Percentiles rank a stretch among this genome's conserved stretches.
phyloP scores from a whole-genome alignment of 2,797 vertebrate genomes.

The Graptemys geographica region DNA sequence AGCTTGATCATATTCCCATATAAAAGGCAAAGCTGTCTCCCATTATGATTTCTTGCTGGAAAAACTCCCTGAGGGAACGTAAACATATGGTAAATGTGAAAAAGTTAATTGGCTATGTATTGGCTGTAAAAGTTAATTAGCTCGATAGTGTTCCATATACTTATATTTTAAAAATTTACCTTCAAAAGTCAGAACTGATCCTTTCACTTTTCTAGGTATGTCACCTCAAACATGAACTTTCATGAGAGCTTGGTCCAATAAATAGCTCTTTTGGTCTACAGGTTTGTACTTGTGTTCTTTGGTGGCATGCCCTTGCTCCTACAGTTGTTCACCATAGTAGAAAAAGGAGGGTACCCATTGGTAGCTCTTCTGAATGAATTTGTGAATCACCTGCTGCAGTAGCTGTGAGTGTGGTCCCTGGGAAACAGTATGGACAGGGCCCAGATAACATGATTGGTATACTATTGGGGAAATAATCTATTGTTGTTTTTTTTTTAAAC shows the following conservation, averaged over 20 bases:
- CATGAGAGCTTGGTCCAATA: background rate
- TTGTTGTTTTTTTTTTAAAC: accelerated
- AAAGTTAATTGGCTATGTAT: slow-evolving; percentile 77
- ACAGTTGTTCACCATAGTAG: background rate
- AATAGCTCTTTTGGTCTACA: slow-evolving; percentile 36
- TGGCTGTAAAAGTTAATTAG: slow-evolving; percentile 77
- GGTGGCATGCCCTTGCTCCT: background rate
- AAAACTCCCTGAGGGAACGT: slow-evolving; percentile 72
- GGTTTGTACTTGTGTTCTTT: background rate
- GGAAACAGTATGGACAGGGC: background rate
- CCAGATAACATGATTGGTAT: background rate
- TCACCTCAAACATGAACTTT: slow-evolving; percentile 56
- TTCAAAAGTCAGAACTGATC: slow-evolving; percentile 66
- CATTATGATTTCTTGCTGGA: slow-evolving; percentile 71
- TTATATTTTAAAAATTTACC: slow-evolving; percentile 73
- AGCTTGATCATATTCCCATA: slow-evolving; percentile 52
- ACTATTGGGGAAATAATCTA: background rate
- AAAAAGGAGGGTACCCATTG: background rate
- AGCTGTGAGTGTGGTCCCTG: background rate
- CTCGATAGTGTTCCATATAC: slow-evolving; percentile 64
- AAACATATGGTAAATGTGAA: slow-evolving; percentile 77
- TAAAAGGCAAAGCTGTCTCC: slow-evolving; percentile 64
- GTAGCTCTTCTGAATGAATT: background rate
- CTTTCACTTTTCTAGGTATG: slow-evolving; percentile 52
- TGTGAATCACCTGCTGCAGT: background rate